A percentile compares a stretch with the other conserved stretches of the same genome.
Evolutionary conservation across 2,888 invertebrate species (phyloP).

Genomic region (Zygogramma bicolorata): DNA sequence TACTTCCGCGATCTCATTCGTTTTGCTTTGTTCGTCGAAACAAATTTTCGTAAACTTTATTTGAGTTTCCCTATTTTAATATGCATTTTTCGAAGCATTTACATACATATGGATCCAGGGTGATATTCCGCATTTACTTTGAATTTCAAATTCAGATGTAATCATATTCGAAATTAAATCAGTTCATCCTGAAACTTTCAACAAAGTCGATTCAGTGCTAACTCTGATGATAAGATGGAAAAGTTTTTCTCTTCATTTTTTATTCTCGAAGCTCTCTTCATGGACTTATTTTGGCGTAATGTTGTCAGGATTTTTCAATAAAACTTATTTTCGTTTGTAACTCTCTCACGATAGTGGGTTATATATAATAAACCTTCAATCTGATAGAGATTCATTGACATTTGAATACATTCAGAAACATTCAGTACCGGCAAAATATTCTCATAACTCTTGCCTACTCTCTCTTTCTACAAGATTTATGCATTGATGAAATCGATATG

Average conservation of each 20-base stretch:
- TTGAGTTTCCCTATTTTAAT: constrained; percentile 67
- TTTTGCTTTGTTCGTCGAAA: constrained; percentile 64
- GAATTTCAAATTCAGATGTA: constrained; percentile 67
- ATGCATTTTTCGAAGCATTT: constrained; percentile 67
- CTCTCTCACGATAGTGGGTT: neutral
- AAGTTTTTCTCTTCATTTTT: constrained; percentile 56
- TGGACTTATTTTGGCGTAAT: constrained; percentile 35
- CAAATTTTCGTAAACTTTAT: constrained; percentile 66
- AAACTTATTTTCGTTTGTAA: constrained; percentile 21
- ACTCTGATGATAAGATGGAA: constrained; percentile 65
- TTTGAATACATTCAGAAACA: too few species aligned
- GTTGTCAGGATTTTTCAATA: constrained; percentile 22
- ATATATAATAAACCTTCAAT: too few species aligned
- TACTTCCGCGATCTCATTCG: constrained; percentile 55
- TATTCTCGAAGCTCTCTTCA: constrained; percentile 25
- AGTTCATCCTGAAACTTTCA: constrained; percentile 63
- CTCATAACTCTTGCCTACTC: too few species aligned
- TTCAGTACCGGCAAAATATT: too few species aligned
- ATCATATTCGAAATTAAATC: constrained; percentile 69
- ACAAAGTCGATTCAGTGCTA: constrained; percentile 38
- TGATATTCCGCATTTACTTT: constrained; percentile 67
- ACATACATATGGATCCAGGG: constrained; percentile 67
- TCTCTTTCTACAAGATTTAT: too few species aligned
- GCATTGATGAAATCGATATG: too few species aligned
- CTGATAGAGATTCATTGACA: too few species aligned